Conservation (phyloP, 2,797 vertebrate genomes). For the Phoxinus dragarum region DNA sequence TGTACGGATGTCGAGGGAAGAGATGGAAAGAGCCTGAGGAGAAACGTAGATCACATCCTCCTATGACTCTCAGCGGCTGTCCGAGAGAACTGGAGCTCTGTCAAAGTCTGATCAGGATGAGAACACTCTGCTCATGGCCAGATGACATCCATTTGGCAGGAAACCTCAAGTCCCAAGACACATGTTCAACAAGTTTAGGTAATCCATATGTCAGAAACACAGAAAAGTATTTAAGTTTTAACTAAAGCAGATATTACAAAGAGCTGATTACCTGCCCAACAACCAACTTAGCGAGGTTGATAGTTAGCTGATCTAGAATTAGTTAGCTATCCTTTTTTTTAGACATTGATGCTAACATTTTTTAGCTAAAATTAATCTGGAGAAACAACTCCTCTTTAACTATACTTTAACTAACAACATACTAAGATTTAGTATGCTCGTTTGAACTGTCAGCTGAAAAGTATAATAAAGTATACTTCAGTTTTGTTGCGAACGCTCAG, state of each 20-base stretch:
- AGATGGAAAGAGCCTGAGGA: background rate
- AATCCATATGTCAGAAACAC: background rate
- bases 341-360: background rate
- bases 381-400: background rate
- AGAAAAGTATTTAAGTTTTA: background rate
- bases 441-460: background rate
- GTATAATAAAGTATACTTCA: background rate
- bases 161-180: conserved; percentile 16
- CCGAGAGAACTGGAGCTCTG: conserved; percentile 25
- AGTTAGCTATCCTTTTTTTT: background rate
- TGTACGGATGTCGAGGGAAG: conserved; percentile 3
- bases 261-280: background rate
- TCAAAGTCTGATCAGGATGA: conserved; percentile 18
- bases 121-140: conserved; percentile 9
- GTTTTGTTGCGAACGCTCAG: background rate
- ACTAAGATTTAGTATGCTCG: background rate
- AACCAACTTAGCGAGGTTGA: background rate
- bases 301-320: background rate
- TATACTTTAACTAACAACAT: background rate
- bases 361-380: background rate
- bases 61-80: conserved; percentile 24
- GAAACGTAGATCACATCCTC: conserved; percentile 38
- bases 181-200: background rate
- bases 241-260: background rate
- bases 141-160: background rate